Conservation (phyloP, 37 sponge, comb jelly and placozoan species). For the Beroe forskalii region DNA sequence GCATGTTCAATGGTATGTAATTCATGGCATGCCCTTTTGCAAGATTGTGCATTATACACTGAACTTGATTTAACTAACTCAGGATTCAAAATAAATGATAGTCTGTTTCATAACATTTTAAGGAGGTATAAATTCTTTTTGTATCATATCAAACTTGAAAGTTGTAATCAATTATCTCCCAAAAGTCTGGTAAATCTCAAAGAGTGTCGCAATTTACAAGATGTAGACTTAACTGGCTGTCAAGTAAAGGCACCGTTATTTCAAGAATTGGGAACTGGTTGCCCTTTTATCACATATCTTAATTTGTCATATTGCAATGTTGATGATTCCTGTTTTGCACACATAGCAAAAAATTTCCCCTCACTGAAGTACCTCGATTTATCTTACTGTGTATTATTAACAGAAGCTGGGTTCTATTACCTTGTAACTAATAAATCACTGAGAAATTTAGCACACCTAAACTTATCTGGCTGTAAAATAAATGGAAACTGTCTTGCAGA, state of each 20-base stretch:
- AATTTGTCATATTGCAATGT: not conserved
- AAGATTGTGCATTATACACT: constrained; percentile 46
- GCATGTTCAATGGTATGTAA: constrained; percentile 55
- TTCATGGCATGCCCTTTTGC: constrained; percentile 27
- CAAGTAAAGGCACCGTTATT: not conserved
- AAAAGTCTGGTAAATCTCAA: not conserved
- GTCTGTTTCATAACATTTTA: constrained; percentile 22
- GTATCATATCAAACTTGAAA: constrained; percentile 25
- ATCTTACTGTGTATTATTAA: not conserved
- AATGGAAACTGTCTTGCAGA: constrained; percentile 59
- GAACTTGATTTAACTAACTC: constrained; percentile 30
- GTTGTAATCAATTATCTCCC: not conserved
- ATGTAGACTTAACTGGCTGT: constrained; percentile 38
- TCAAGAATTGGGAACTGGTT: not conserved
- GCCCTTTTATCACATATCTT: constrained; percentile 37
- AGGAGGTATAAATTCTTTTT: constrained; percentile 21
- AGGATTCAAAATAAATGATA: constrained; percentile 15
- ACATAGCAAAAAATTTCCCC: constrained; percentile 30
- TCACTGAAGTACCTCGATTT: constrained; percentile 9
- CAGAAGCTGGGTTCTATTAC: constrained; percentile 47
- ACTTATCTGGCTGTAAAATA: constrained; percentile 22
- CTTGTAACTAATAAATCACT: constrained; percentile 45
- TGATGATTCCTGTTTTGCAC: constrained; percentile 48
- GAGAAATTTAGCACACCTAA: not conserved
- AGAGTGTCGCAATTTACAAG: constrained; percentile 37